Conservation (phyloP, 2,113 vertebrate genomes). For the Psittacula cyanocephala region DNA sequence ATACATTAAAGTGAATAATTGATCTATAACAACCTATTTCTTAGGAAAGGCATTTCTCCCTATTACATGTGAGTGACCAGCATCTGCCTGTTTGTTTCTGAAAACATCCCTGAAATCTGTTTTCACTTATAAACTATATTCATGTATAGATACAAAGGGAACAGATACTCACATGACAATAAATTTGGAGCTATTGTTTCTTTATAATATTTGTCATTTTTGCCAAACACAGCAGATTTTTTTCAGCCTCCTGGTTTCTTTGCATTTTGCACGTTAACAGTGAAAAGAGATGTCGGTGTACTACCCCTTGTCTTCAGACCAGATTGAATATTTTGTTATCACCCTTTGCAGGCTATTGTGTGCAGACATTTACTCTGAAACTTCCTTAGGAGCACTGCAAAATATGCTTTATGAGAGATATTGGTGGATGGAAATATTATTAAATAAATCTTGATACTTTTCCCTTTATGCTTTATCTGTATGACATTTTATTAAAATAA, state of each 20-base stretch:
- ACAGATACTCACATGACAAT: not conserved
- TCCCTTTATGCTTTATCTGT: not conserved
- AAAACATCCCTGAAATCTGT: not conserved
- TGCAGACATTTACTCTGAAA: not conserved
- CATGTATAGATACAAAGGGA: not conserved
- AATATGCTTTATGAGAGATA: not conserved
- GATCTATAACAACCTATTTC: not conserved
- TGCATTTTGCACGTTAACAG: not conserved
- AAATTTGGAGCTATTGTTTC: not conserved
- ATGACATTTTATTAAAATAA: constrained; percentile 1
- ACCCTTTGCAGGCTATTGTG: not conserved
- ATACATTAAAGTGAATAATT: not conserved
- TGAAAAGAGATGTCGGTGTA: not conserved
- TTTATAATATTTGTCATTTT: not conserved
- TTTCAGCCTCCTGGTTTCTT: not conserved
- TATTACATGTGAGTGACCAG: not conserved
- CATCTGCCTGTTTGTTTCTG: not conserved
- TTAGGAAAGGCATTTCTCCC: not conserved
- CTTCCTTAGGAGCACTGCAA: not conserved
- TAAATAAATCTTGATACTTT: constrained; percentile 20
- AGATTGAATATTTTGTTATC: constrained; percentile 22
- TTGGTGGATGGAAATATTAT: not conserved
- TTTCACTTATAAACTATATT: not conserved
- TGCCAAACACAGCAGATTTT: not conserved
- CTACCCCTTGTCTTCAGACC: constrained; percentile 15